Evolutionary conservation across 2,888 invertebrate genomes (phyloP).

Genomic region (Meloe dianella): DNA sequence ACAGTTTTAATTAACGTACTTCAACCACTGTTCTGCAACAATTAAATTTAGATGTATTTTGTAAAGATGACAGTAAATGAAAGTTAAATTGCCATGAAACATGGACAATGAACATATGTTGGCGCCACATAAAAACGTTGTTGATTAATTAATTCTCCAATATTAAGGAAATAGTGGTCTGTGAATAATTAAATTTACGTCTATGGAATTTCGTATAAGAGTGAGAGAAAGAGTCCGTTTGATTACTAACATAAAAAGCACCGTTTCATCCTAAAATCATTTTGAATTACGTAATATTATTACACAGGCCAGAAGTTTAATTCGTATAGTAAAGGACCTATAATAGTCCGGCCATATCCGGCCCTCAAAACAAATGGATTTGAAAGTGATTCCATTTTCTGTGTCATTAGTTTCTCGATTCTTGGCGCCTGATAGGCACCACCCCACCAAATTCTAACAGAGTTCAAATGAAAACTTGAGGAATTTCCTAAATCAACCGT

Average conservation of each 20-base stretch:
- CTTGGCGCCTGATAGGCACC: constrained; percentile 24
- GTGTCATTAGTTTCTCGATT: constrained; percentile 52
- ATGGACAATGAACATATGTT: background rate
- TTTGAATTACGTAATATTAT: constrained; percentile 35
- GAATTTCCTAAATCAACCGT: constrained; percentile 34
- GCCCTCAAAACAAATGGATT: constrained; percentile 52
- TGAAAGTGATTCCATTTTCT: constrained; percentile 57
- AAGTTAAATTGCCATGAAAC: background rate
- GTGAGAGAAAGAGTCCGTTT: background rate
- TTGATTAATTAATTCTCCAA: constrained; percentile 1
- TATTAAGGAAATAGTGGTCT: constrained; percentile 15
- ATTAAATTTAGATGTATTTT: too few species aligned
- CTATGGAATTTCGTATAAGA: background rate
- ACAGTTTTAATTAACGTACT: too few species aligned
- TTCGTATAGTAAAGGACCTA: constrained; percentile 39
- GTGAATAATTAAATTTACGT: constrained; percentile 20
- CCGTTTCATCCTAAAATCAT: constrained; percentile 16
- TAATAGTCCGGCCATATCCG: constrained; percentile 42
- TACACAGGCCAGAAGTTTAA: constrained; percentile 38
- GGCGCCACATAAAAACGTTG: background rate
- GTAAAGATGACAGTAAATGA: background rate
- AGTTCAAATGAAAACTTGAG: constrained; percentile 34
- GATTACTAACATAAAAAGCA: constrained; percentile 10
- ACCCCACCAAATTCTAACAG: background rate
- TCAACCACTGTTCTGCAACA: too few species aligned